Evolutionary conservation across 2,113 vertebrate genomes (phyloP), one percentile per base, ranked within the genome.

Genomic region (Chunga burmeisteri): DNA sequence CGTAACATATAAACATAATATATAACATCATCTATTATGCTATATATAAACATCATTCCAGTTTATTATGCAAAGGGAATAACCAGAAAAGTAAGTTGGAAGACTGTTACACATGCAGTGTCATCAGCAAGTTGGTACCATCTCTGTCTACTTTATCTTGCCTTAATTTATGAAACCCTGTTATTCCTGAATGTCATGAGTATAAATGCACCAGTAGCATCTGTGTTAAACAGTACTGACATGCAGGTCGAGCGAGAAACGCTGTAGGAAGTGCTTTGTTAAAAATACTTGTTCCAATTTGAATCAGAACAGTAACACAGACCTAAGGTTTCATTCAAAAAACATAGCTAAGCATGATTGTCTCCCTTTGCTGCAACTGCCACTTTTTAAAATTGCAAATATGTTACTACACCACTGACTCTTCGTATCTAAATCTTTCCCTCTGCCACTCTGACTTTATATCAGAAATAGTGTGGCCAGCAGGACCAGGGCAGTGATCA

Each of bases 61-160:
- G 72, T 55, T 81, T 62, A 66, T 81, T 78, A 91, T 67, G 61
- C 52, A 89, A 88, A 91, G 16, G 46, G 7, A 90, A 90, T 87
- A 95, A 96, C 79, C 71, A 90, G 86, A 90, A 90, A 82, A 93
- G 73, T 78, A 78, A 88, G 68, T 7, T 87, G 50, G 62, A 89
- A 81, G 52, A 82, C 44, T 75, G 44, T 27, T 75, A 68, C 30
- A 91, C 20, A 36, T 53, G 56, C 0, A 0, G 6, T 58, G 52
- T 40, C 50, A 71, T 66, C 83, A 86, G 18, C 68, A 62, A 78
- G 47, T 20, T 7, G 9, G 84, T 82, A 67, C 53, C 71, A 85
- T 30, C 68, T 87, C 32, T 52, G 68, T 47, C 81, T 87, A 23
- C 47, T 78, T 87, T 40, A 53, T 75, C 67, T 72, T 6, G 1